Base-by-base conservation (phyloP, 2,113 vertebrate species). In the Grammomys dolichurus region DNA sequence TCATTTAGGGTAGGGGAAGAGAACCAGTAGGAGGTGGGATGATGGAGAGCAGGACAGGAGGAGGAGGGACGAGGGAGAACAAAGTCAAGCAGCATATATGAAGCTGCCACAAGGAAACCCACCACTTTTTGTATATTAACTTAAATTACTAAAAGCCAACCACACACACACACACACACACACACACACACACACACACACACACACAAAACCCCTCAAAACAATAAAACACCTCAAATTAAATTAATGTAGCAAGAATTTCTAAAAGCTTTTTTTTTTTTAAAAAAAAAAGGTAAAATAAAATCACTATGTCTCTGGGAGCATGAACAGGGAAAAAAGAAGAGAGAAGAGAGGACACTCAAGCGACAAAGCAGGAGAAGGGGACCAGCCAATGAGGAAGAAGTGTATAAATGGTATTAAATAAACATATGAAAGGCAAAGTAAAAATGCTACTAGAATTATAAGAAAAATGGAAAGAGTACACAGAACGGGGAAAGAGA, bases 51-150 rank as follows among this genome's bases (percentile, higher is more conserved):
- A 82, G 20, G 80, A 82, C 33, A 40, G 22, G 33, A 36, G 10
- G 20, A 14, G n/a, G 11, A 3, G 20, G 6, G n/a, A 16, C 0
- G 5, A 60, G 19, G 12, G 26, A 40, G 7, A 36, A 40, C 20
- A 40, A n/a, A 26, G 5, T 60, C 80, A 82, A 81, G 60, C 56
- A 40, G 40, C 36, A 24, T n/a, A 82, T 36, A 28, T 16, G 22
- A 40, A 60, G 22, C 54, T 60, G 54, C 13, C 80, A 40, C 80
- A 60, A 40, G 36, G 56, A 40, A 40, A 28, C 36, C 36, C 36
- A 40, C 36, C 36, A 40, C 14, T 5, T n/a, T n/a, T 58, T n/a
- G 54, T 40, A 40, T 26, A 58, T 14, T 82, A 14, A 82, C 31
- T 80, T 56, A 56, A 80, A 81, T 40, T 12, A 58, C 80, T 60